Conservation (phyloP, 2,113 vertebrate genomes). For the Stegastes partitus region DNA sequence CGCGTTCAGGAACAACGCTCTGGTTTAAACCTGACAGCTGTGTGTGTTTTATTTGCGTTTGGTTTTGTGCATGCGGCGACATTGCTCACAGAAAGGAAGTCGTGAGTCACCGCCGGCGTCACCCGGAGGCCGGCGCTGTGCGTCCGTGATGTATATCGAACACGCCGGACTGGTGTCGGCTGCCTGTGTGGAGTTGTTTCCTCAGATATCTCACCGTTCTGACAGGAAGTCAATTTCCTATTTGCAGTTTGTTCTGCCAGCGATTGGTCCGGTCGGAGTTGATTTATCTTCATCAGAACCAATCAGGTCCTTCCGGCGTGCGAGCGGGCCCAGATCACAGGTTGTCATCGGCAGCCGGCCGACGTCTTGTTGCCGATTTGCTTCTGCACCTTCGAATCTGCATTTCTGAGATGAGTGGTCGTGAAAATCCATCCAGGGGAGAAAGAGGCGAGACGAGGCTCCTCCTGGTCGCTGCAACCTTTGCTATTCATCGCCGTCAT, state of each 20-base stretch:
- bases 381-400: background rate
- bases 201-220: slow-evolving; percentile 57
- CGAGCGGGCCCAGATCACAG: background rate
- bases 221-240: slow-evolving; percentile 80
- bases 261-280: slow-evolving; percentile 66
- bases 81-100: slow-evolving; percentile 43
- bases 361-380: background rate
- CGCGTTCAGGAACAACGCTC: slow-evolving; percentile 17
- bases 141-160: too few relatives aligned
- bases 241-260: slow-evolving; percentile 76
- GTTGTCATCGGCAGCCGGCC: slow-evolving; percentile 4
- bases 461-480: slow-evolving; percentile 25
- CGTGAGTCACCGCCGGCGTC: slow-evolving; percentile 55
- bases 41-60: slow-evolving; percentile 6
- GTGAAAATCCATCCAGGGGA: too few relatives aligned
- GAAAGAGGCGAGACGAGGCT: too few relatives aligned
- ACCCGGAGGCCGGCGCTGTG: background rate
- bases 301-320: slow-evolving; percentile 32
- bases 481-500: slow-evolving; percentile 54
- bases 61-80: slow-evolving; percentile 17
- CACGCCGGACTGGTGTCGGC: too few relatives aligned
- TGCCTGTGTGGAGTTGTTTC: slow-evolving; percentile 32
- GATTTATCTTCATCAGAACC: slow-evolving; percentile 67
- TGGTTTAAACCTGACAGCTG: slow-evolving; percentile 21
- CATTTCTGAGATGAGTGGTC: background rate